Percentiles rank a stretch among this genome's conserved stretches.
Conservation (phyloP, 1,140 invertebrate species). For the Lepidurus arcticus region DNA sequence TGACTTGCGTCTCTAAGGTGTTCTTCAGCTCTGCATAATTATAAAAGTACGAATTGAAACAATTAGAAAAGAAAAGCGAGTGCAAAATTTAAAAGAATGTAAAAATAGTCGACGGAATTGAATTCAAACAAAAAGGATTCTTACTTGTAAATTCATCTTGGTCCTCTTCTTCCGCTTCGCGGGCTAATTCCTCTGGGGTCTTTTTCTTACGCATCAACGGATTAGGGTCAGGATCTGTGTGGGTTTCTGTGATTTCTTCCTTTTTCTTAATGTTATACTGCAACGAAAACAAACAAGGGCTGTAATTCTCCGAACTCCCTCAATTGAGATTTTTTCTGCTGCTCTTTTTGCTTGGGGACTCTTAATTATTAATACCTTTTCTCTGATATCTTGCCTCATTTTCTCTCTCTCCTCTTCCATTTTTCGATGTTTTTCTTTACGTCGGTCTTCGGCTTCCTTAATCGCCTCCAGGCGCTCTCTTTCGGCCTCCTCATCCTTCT, state of each 20-base stretch:
- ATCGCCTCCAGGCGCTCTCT: slow-evolving; percentile 88
- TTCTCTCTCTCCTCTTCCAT: slow-evolving; percentile 97
- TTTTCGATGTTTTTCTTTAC: slow-evolving; percentile 95
- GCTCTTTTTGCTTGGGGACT: neutral
- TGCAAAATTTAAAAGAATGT: too few species aligned
- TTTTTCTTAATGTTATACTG: slow-evolving; percentile 22
- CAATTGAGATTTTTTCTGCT: neutral
- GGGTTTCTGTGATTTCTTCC: slow-evolving; percentile 67
- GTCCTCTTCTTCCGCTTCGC: slow-evolving; percentile 87
- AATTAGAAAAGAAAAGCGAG: neutral
- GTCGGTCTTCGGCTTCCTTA: slow-evolving; percentile 83
- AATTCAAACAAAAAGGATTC: slow-evolving; percentile 44
- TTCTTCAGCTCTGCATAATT: slow-evolving; percentile 82
- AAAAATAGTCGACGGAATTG: neutral
- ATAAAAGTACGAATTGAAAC: slow-evolving; percentile 31
- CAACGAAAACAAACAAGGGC: neutral
- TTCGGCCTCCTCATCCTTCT: slow-evolving; percentile 91
- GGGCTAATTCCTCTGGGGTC: slow-evolving; percentile 90
- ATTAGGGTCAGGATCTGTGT: slow-evolving; percentile 65
- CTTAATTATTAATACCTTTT: slow-evolving; percentile 65
- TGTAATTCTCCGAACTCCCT: neutral
- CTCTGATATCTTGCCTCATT: slow-evolving; percentile 95
- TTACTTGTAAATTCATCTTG: slow-evolving; percentile 95
- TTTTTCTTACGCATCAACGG: slow-evolving; percentile 94
- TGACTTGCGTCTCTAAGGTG: slow-evolving; percentile 88